Evolutionary conservation across 2,797 vertebrate genomes (phyloP).

Genomic region (Pelodytes ibericus): DNA sequence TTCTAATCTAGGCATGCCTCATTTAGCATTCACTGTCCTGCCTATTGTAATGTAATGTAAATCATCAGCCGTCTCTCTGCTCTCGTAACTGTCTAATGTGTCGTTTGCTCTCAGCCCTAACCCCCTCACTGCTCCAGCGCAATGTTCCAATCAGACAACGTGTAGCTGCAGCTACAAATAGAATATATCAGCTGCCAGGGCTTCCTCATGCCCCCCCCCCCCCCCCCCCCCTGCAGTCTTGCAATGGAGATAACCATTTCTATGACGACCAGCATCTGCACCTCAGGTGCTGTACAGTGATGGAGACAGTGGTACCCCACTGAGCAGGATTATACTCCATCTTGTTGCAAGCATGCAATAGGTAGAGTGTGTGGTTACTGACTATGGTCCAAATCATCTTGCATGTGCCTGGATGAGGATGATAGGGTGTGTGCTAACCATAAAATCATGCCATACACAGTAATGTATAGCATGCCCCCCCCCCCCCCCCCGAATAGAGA

Average conservation of each 20-base stretch:
- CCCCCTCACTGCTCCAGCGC: background rate
- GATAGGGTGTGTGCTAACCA: too few species aligned
- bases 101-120: background rate
- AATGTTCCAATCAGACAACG: background rate
- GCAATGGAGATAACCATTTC: conserved; percentile 24
- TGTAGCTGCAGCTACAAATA: conserved; percentile 22
- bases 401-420: too few species aligned
- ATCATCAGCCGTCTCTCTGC: too few species aligned
- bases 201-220: background rate
- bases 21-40: too few species aligned
- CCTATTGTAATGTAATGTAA: too few species aligned
- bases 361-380: background rate
- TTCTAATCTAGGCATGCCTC: too few species aligned
- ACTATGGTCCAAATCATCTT: too few species aligned
- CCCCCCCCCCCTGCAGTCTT: background rate
- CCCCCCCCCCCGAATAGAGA: too few species aligned
- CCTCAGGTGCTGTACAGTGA: conserved; percentile 18
- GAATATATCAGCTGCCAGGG: conserved; percentile 12
- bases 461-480: too few species aligned
- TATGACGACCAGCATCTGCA: conserved; percentile 34
- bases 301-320: conserved; percentile 3
- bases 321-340: background rate
- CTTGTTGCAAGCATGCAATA: conserved; percentile 14
- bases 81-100: too few species aligned
- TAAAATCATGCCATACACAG: too few species aligned